These are phyloP conservation scores for Lucilia cuprina DNA, from an alignment of 1,140 invertebrate genomes.

Conservation along the genomic window DNA sequence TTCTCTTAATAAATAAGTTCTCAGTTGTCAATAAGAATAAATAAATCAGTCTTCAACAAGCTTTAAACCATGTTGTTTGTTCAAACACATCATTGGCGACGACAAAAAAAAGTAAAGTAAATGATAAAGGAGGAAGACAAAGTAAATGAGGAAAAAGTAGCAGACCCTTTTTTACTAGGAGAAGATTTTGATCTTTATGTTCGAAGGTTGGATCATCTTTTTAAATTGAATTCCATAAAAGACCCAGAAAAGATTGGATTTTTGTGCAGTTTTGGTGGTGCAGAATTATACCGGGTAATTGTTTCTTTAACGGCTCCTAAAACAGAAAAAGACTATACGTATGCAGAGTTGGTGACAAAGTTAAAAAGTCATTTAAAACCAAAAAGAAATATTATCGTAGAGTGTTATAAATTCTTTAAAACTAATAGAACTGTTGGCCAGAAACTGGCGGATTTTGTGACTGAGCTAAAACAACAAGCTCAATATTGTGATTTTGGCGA, in stretches of 20 bases:
- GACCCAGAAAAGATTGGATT: background rate
- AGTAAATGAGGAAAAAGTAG: background rate
- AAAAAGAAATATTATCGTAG: conserved; percentile 1
- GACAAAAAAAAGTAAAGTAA: background rate
- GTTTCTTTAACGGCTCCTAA: background rate
- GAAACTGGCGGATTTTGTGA: background rate
- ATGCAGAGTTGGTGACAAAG: background rate
- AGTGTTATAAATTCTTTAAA: conserved; percentile 12
- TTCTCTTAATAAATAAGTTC: background rate
- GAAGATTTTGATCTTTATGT: background rate
- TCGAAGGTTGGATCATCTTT: background rate
- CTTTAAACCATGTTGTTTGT: background rate
- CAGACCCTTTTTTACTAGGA: background rate
- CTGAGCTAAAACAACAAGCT: background rate
- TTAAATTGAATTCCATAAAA: background rate
- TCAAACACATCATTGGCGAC: background rate
- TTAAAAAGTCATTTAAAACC: conserved; percentile 13
- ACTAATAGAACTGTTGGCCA: background rate
- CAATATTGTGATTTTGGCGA: conserved; percentile 4
- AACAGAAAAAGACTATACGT: background rate
- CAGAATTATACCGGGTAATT: background rate
- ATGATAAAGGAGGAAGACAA: background rate
- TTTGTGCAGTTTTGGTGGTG: background rate
- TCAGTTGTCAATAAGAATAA: background rate
- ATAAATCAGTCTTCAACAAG: background rate